phyloP scores from a whole-genome alignment of 1,140 invertebrate species.

The Triops longicaudatus region DNA sequence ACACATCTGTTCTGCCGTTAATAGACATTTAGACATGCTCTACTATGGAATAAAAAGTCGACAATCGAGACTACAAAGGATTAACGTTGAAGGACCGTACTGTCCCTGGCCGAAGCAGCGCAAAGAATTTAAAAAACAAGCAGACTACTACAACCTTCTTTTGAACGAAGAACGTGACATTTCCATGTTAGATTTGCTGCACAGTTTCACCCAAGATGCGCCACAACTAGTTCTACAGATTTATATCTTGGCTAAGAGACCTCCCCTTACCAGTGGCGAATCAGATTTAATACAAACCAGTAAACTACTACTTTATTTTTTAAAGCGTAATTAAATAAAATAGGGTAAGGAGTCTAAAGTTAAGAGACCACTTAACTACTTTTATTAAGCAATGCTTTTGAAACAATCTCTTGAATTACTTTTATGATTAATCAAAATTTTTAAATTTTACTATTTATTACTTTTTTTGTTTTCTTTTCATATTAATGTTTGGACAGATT shows the following conservation, averaged over 20 bases:
- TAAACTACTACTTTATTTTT: slow-evolving; percentile 12
- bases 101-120: slow-evolving; percentile 29
- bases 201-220: slow-evolving; percentile 42
- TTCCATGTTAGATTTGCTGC: slow-evolving; percentile 41
- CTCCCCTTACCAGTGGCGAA: slow-evolving; percentile 27
- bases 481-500: too few species aligned
- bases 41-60: slow-evolving; percentile 30
- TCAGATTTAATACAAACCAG: slow-evolving; percentile 25
- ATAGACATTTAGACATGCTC: slow-evolving; percentile 28
- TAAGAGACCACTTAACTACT: too few species aligned
- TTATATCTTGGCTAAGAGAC: slow-evolving; percentile 38
- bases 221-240: slow-evolving; percentile 43
- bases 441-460: too few species aligned
- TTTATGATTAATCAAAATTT: too few species aligned
- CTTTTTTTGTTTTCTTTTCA: too few species aligned
- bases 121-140: slow-evolving; percentile 26
- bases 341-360: too few species aligned
- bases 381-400: too few species aligned
- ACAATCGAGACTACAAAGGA: slow-evolving; percentile 17
- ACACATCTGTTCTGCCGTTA: background rate
- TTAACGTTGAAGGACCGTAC: slow-evolving; percentile 29
- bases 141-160: slow-evolving; percentile 30
- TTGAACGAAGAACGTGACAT: slow-evolving; percentile 32
- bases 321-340: background rate
- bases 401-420: too few species aligned